Evolutionary conservation across 1,140 invertebrate species (phyloP).

Genomic region (Sinonovacula constricta): DNA sequence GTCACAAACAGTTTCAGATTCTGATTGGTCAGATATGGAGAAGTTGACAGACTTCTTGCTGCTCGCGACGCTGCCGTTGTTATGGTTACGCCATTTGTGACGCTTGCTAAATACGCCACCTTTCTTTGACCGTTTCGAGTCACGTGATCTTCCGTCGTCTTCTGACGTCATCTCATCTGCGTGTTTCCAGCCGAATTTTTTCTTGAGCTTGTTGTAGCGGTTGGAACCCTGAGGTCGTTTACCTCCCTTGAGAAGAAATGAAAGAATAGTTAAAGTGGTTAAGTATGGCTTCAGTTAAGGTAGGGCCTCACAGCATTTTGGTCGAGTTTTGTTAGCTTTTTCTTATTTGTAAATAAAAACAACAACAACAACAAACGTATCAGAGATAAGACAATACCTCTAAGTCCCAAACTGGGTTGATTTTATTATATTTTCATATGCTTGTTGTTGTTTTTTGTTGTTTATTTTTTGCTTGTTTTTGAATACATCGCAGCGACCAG

Average conservation of each 20-base stretch:
- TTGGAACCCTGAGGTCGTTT: constrained; percentile 36
- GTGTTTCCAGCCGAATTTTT: constrained; percentile 34
- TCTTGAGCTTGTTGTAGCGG: constrained; percentile 45
- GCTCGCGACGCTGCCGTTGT: background rate
- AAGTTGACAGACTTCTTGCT: constrained; percentile 36
- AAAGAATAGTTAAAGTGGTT: no score
- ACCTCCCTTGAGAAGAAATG: constrained; percentile 27
- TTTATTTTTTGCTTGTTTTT: no score
- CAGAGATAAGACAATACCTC: no score
- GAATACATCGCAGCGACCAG: no score
- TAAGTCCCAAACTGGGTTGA: no score
- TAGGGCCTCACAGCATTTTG: no score
- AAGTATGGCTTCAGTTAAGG: no score
- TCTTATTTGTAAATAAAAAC: no score
- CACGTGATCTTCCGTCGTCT: constrained; percentile 36
- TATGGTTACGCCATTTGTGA: constrained; percentile 38
- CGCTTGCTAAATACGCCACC: constrained; percentile 44
- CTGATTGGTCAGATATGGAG: constrained; percentile 28
- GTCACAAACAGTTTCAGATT: constrained; percentile 17
- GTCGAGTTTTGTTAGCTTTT: no score
- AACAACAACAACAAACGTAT: no score
- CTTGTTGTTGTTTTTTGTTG: no score
- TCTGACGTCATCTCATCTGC: constrained; percentile 36
- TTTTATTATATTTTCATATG: no score
- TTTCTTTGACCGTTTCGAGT: constrained; percentile 44